phyloP scores from a whole-genome alignment of 2,888 invertebrate species.

The Drosophila birchii region DNA sequence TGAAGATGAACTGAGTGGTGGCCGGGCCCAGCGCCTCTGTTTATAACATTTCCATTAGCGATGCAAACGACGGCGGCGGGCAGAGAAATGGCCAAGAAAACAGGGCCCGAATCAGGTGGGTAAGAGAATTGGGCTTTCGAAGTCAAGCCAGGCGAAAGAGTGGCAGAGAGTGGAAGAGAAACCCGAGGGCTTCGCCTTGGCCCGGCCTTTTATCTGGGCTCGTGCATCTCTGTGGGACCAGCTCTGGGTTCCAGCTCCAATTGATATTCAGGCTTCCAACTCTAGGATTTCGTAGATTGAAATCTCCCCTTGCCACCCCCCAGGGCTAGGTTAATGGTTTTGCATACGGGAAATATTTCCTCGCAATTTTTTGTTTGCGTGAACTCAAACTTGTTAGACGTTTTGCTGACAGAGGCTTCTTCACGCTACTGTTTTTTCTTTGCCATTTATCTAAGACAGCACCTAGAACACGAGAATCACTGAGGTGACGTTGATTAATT shows the following conservation, averaged over 20 bases:
- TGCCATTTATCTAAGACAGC: background rate
- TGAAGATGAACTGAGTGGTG: constrained; percentile 83
- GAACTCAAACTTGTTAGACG: constrained; percentile 19
- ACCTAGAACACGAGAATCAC: constrained; percentile 8
- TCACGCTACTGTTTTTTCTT: constrained; percentile 17
- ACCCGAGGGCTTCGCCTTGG: constrained; percentile 48
- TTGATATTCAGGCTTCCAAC: constrained; percentile 61
- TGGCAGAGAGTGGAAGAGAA: constrained; percentile 43
- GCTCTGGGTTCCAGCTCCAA: constrained; percentile 31
- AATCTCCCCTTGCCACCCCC: constrained; percentile 44
- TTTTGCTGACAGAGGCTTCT: constrained; percentile 44
- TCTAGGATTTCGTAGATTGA: constrained; percentile 50
- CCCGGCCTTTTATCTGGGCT: constrained; percentile 56
- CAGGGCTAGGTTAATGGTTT: constrained; percentile 10
- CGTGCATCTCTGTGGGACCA: constrained; percentile 51
- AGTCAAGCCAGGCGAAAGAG: constrained; percentile 1
- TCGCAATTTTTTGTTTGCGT: constrained; percentile 37
- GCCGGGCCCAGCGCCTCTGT: constrained; percentile 74
- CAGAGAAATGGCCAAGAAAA: constrained; percentile 70
- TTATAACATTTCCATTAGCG: constrained; percentile 83
- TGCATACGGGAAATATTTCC: constrained; percentile 41
- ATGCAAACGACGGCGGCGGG: constrained; percentile 46
- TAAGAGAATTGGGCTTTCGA: constrained; percentile 26
- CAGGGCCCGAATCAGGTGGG: constrained; percentile 28
- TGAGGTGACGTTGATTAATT: constrained; percentile 66